Evolutionary conservation across 1,140 invertebrate genomes (phyloP).

Genomic region (Asbolus verrucosus): DNA sequence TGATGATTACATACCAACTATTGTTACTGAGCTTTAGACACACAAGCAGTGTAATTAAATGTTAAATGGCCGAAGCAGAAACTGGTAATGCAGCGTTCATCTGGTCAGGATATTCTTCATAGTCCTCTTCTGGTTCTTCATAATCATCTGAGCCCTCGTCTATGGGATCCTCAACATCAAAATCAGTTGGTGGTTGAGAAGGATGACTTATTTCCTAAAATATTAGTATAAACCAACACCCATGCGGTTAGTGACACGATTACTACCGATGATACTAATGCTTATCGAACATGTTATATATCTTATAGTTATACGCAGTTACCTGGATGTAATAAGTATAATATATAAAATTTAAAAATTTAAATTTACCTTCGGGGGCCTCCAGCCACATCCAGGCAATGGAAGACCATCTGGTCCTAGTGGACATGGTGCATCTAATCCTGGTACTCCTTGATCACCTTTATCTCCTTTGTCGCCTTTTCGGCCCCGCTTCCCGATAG

Average conservation of each 20-base stretch:
- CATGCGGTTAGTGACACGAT: conserved; percentile 47
- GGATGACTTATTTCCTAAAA: conserved; percentile 63
- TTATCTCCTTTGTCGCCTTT: conserved; percentile 92
- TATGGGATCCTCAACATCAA: conserved; percentile 62
- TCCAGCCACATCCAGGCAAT: conserved; percentile 93
- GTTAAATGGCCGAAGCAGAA: conserved; percentile 61
- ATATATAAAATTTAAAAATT: too few relatives aligned
- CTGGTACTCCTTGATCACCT: conserved; percentile 95
- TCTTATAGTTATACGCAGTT: too few relatives aligned
- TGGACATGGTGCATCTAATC: conserved; percentile 96
- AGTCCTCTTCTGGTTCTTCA: conserved; percentile 68
- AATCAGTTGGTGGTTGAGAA: conserved; percentile 60
- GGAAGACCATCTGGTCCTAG: conserved; percentile 93
- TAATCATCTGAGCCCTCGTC: conserved; percentile 67
- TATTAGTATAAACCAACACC: conserved; percentile 53
- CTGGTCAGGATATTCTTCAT: conserved; percentile 70
- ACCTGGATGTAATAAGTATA: too few relatives aligned
- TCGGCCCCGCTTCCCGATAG: conserved; percentile 87
- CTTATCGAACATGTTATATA: too few relatives aligned
- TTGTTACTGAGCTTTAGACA: conserved; percentile 26
- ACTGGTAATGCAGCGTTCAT: conserved; percentile 61
- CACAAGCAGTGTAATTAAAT: conserved; percentile 44
- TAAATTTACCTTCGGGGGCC: conserved; percentile 88
- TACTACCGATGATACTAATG: too few relatives aligned
- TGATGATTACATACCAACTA: conserved; percentile 34